Base-by-base conservation (phyloP, 2,113 vertebrate species). In the Aphelocoma coerulescens region DNA sequence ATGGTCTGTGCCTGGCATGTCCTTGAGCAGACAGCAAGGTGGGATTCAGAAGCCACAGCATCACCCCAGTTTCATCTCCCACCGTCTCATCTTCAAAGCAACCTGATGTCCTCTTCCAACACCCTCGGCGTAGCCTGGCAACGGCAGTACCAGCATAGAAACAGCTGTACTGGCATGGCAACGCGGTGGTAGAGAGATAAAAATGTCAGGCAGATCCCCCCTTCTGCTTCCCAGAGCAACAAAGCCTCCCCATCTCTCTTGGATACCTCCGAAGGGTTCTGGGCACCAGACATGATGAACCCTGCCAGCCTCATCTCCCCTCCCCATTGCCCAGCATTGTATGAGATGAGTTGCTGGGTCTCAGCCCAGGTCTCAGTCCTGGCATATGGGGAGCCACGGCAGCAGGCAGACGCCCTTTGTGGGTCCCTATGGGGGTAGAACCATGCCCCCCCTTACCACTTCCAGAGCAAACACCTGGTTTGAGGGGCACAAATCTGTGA, bases 111-210 rank as follows among this genome's bases (percentile, higher is more conserved):
- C 46, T 80, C 37, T 89, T 85, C 49, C 44, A 77, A 89, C 78
- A 96, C 80, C 62, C 77, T 87, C 6, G 0, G 49, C 0, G 54
- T 91, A 88, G 74, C 96, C 43, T 91, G 91, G 95, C 94, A 96
- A 97, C 91, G 1, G 92, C 75, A 49, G 84, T 21, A 91, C 66
- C 75, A 13, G 75, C 88, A 81, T 84, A 55, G 91, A 79, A 96
- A 93, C 96, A 88, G 91, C 62, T 16, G 73, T 41, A 92, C 46
- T 4, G 16, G 46, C 93, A 92, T 92, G 62, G 89, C 57, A 95
- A 95, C 54, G 1, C 0, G 1, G 65, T 20, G 8, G 27, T 10
- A 21, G n/a, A 89, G 81, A 91, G 39, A 77, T 21, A 81, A 68
- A 91, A 96, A 88, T 75, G 82, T 86, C 75, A 86, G 63, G 75